Conservation (phyloP, 2,888 invertebrate genomes). For the Didymodactylos carnosus region DNA sequence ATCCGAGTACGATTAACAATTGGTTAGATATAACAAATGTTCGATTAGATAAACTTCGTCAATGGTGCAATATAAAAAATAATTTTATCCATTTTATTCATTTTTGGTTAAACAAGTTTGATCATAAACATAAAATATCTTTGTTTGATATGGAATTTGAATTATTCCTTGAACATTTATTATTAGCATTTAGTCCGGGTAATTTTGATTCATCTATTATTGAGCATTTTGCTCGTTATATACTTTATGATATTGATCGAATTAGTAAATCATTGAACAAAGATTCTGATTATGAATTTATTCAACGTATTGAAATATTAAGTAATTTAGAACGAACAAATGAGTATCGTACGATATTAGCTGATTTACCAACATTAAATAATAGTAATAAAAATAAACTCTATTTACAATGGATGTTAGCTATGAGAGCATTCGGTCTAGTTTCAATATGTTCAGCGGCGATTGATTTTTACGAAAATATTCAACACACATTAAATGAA, state of each 20-base stretch:
- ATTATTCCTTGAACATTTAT: not conserved
- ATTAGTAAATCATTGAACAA: not conserved
- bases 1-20: not conserved
- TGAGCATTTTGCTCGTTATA: not conserved
- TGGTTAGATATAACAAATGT: not conserved
- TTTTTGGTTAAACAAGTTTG: not conserved
- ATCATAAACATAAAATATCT: not conserved
- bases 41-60: not conserved
- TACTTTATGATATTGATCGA: not conserved
- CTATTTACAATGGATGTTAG: not conserved
- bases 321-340: not conserved
- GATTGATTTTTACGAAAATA: not conserved
- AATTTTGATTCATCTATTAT: not conserved
- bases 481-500: not conserved
- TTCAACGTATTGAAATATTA: not conserved
- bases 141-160: not conserved
- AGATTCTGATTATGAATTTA: not conserved
- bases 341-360: not conserved
- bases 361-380: not conserved
- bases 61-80: not conserved
- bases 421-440: not conserved
- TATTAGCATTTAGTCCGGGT: not conserved
- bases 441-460: not conserved
- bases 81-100: not conserved
- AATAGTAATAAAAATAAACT: not conserved